These are phyloP conservation scores for Conchocele bisecta DNA, from an alignment of 2,888 invertebrate species.

Conservation along the genomic window DNA sequence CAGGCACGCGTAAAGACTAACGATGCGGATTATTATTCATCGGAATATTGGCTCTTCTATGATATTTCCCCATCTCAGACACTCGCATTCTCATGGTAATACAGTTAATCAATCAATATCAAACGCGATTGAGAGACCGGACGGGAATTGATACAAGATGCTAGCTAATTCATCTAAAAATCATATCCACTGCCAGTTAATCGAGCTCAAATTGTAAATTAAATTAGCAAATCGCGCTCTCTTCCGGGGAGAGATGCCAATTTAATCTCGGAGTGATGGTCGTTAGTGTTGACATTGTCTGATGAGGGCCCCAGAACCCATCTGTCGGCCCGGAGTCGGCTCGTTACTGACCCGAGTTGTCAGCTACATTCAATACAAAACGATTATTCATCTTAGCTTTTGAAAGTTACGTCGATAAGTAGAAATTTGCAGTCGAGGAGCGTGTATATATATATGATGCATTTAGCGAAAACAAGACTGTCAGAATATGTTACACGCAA, in stretches of 20 bases:
- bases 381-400: too few species aligned
- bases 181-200: constrained; percentile 57
- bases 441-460: too few species aligned
- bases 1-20: too few species aligned
- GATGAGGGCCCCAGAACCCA: constrained; percentile 43
- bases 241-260: constrained; percentile 52
- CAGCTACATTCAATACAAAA: too few species aligned
- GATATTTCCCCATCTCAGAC: constrained; percentile 6
- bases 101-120: constrained; percentile 53
- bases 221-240: constrained; percentile 57
- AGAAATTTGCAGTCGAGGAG: too few species aligned
- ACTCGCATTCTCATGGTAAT: constrained; percentile 43
- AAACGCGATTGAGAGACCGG: constrained; percentile 45
- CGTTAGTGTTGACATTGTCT: constrained; percentile 56
- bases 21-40: constrained; percentile 17
- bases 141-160: constrained; percentile 59
- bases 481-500: too few species aligned
- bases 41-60: constrained; percentile 10
- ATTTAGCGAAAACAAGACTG: too few species aligned
- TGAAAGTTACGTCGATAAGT: too few species aligned
- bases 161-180: constrained; percentile 62
- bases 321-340: constrained; percentile 47
- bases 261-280: constrained; percentile 53
- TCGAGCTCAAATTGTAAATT: constrained; percentile 60
- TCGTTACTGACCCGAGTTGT: constrained; percentile 46